Evolutionary conservation across 2,888 invertebrate genomes (phyloP).

Genomic region (Gortyna flavago): DNA sequence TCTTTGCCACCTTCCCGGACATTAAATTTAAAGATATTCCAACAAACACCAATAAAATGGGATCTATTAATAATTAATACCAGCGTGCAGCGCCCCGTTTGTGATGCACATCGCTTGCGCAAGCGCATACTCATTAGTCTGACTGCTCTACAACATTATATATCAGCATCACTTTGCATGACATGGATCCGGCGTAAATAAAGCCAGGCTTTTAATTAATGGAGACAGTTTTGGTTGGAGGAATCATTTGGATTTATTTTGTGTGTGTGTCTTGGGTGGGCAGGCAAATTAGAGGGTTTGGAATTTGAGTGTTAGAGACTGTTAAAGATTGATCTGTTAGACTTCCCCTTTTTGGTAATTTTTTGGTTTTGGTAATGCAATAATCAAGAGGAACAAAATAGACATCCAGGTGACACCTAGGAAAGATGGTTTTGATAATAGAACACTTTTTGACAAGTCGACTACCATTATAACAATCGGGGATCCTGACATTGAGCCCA

Average conservation of each 20-base stretch:
- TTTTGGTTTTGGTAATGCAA: neutral
- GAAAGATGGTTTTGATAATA: constrained; percentile 10
- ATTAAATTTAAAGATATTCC: constrained; percentile 39
- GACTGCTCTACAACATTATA: constrained; percentile 83
- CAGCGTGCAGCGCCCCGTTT: constrained; percentile 46
- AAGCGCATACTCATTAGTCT: constrained; percentile 77
- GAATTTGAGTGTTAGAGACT: neutral
- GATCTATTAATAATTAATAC: constrained; percentile 66
- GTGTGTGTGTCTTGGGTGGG: constrained; percentile 29
- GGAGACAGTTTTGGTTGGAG: constrained; percentile 48
- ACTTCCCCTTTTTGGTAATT: neutral
- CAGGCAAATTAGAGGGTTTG: neutral
- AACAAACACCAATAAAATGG: constrained; percentile 54
- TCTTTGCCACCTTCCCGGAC: constrained; percentile 34
- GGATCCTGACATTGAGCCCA: constrained; percentile 39
- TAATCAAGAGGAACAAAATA: neutral
- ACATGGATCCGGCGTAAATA: constrained; percentile 69
- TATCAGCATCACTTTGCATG: constrained; percentile 73
- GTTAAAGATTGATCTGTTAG: neutral
- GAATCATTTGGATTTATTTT: constrained; percentile 34
- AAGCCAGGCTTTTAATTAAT: constrained; percentile 56
- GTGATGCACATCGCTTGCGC: constrained; percentile 66
- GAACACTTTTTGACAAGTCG: constrained; percentile 33
- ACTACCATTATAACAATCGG: constrained; percentile 11
- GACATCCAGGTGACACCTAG: neutral